Evolutionary conservation across 2,797 vertebrate species (phyloP).

Genomic region (Chrysocyon brachyurus): DNA sequence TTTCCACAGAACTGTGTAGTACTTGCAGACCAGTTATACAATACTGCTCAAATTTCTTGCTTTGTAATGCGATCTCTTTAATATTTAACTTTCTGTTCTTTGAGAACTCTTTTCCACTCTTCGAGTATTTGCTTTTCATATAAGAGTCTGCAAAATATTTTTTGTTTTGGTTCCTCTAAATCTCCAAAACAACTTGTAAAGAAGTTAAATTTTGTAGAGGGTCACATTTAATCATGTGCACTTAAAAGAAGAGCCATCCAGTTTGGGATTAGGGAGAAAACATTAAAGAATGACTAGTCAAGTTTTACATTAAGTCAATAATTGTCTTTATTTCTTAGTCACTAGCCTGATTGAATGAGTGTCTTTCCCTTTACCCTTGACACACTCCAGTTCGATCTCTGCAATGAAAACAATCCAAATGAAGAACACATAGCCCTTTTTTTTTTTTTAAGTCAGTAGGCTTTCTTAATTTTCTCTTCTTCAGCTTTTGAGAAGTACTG

Average conservation of each 20-base stretch:
- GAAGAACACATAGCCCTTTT: neutral
- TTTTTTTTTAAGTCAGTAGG: neutral
- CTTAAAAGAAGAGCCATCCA: constrained; percentile 15
- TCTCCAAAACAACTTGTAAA: constrained; percentile 54
- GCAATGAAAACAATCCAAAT: constrained; percentile 13
- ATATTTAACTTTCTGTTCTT: constrained; percentile 71
- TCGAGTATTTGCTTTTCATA: constrained; percentile 56
- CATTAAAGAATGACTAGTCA: neutral
- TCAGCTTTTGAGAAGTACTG: constrained; percentile 62
- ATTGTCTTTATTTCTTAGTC: constrained; percentile 48
- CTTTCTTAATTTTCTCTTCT: constrained; percentile 54
- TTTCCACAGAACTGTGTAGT: neutral
- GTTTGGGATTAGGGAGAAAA: constrained; percentile 59
- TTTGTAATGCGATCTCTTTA: constrained; percentile 71
- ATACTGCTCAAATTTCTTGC: constrained; percentile 42
- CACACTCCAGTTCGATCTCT: neutral
- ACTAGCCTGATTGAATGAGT: neutral
- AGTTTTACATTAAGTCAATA: constrained; percentile 53
- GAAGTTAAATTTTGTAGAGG: constrained; percentile 55
- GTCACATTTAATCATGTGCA: constrained; percentile 48
- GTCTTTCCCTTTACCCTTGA: constrained; percentile 49
- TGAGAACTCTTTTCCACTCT: constrained; percentile 63
- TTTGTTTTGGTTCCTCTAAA: constrained; percentile 56
- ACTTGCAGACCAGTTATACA: constrained; percentile 10
- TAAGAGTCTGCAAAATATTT: constrained; percentile 40